Conservation (phyloP, 2,113 vertebrate genomes). For the Sylvietta virens region DNA sequence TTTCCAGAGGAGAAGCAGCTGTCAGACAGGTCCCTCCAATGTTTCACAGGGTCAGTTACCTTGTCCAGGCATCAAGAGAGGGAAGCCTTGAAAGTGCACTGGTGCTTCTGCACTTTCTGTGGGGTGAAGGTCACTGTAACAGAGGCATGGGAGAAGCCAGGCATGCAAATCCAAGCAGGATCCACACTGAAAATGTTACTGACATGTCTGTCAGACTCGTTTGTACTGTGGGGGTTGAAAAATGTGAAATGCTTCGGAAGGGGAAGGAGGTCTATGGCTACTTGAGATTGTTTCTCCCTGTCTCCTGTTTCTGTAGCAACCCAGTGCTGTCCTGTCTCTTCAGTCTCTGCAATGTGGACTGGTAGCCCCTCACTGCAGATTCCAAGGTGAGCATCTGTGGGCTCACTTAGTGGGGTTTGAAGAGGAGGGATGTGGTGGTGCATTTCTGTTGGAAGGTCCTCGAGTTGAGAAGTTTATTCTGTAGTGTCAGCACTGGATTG, state of each 20-base stretch:
- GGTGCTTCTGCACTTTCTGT: constrained; percentile 75
- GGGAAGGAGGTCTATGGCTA: background rate
- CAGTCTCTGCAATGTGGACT: constrained; percentile 66
- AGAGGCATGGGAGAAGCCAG: constrained; percentile 75
- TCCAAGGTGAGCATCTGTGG: constrained; percentile 26
- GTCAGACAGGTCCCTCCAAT: background rate
- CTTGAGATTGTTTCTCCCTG: background rate
- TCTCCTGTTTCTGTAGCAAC: constrained; percentile 55
- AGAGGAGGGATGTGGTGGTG: background rate
- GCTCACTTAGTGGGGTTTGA: background rate
- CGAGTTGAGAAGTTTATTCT: background rate
- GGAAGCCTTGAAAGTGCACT: constrained; percentile 79
- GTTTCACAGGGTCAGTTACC: constrained; percentile 59
- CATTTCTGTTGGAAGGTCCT: background rate
- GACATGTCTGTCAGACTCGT: background rate
- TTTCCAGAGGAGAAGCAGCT: background rate
- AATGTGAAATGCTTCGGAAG: background rate
- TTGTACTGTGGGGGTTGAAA: background rate
- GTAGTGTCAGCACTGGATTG: background rate
- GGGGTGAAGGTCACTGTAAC: constrained; percentile 79
- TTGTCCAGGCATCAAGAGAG: constrained; percentile 65
- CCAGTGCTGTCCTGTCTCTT: constrained; percentile 47
- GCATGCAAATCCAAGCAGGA: constrained; percentile 70
- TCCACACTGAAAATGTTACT: constrained; percentile 77
- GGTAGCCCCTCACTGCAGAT: background rate